Conservation (phyloP, 2,888 invertebrate genomes). For the Panzeria rudis region DNA sequence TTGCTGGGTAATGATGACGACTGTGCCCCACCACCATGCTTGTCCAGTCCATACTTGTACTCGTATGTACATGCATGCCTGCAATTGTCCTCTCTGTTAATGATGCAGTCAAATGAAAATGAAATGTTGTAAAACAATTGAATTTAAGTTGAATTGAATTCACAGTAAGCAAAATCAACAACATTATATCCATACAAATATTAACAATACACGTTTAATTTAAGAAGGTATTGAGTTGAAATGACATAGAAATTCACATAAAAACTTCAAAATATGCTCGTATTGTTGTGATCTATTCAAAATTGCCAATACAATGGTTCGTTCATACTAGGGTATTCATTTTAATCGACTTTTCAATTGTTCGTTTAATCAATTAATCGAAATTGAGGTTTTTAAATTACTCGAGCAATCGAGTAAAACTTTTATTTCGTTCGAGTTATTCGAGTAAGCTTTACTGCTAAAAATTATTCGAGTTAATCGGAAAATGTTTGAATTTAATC, state of each 20-base stretch:
- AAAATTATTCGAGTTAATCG: no score
- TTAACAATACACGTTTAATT: constrained; percentile 18
- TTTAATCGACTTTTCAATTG: no score
- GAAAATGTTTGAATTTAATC: no score
- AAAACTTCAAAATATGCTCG: constrained; percentile 25
- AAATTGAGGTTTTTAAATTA: no score
- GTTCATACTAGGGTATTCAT: no score
- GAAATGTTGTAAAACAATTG: constrained; percentile 58
- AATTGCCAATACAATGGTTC: constrained; percentile 14
- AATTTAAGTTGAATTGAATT: constrained; percentile 45
- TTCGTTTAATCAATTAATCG: no score
- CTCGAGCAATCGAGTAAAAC: no score
- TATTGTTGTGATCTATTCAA: constrained; percentile 57
- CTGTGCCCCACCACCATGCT: constrained; percentile 2
- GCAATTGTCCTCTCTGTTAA: constrained; percentile 14
- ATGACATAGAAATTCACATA: constrained; percentile 39
- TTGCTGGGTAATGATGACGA: not conserved
- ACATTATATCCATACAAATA: not conserved
- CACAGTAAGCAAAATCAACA: not conserved
- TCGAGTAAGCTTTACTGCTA: no score
- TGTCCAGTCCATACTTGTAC: constrained; percentile 10
- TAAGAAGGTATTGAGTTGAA: constrained; percentile 25
- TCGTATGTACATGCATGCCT: constrained; percentile 1
- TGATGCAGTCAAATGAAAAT: constrained; percentile 57
- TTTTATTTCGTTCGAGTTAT: no score